phyloP scores from a whole-genome alignment of 2,888 invertebrate genomes.

The Eumerus sabulonum region DNA sequence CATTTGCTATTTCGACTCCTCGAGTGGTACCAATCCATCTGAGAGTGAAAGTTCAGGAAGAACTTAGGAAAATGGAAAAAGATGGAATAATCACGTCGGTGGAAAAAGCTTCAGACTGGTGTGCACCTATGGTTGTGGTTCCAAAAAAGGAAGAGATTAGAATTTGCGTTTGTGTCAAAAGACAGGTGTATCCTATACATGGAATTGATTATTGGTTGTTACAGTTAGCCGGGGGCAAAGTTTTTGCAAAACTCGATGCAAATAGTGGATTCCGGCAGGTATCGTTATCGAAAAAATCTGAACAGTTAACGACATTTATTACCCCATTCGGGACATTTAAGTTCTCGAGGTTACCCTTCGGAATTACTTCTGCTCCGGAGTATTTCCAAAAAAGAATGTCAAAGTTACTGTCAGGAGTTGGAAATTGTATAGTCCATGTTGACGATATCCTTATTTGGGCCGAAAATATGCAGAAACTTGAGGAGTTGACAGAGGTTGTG shows the following conservation, averaged over 20 bases:
- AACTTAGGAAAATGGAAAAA: conserved; percentile 12
- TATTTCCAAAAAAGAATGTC: conserved; percentile 16
- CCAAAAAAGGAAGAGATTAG: conserved; percentile 19
- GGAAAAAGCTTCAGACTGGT: conserved; percentile 24
- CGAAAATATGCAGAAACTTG: conserved; percentile 3
- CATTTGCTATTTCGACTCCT: conserved; percentile 22
- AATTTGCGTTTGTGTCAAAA: conserved; percentile 14
- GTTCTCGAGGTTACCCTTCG: no score
- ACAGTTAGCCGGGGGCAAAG: conserved; percentile 25
- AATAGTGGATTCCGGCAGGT: conserved; percentile 24
- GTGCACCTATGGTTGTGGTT: conserved; percentile 26
- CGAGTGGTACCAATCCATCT: conserved; percentile 16
- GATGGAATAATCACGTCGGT: not conserved
- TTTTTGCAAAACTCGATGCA: conserved; percentile 27
- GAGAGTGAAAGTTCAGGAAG: conserved; percentile 12
- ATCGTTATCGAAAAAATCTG: conserved; percentile 2
- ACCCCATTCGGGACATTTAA: conserved; percentile 6
- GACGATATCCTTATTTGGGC: conserved; percentile 10
- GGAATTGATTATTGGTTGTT: conserved; percentile 21
- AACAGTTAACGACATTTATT: no score
- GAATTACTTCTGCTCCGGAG: no score
- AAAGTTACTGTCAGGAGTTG: not conserved
- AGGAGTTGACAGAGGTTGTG: conserved; percentile 2
- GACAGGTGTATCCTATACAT: conserved; percentile 10
- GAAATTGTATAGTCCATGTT: conserved; percentile 3